A percentile compares a stretch with the other conserved stretches of the same genome.
Evolutionary conservation across 2,113 vertebrate species (phyloP).

Genomic region (Boulengeromyrus knoepffleri): DNA sequence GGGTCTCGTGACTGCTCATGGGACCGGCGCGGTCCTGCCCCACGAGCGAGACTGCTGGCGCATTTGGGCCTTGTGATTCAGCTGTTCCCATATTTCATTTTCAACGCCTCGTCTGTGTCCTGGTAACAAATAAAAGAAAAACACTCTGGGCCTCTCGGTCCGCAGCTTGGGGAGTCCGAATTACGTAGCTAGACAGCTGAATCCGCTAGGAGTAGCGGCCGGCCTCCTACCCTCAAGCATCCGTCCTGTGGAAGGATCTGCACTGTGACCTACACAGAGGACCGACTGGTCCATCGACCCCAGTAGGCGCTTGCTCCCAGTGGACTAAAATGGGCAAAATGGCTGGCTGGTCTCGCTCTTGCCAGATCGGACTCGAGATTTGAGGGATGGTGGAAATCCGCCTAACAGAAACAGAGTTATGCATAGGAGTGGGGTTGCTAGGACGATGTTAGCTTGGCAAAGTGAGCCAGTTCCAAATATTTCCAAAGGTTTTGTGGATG

Average conservation of each 20-base stretch:
- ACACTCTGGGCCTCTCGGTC: background rate
- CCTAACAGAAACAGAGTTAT: background rate
- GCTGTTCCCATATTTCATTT: background rate
- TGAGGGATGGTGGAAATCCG: background rate
- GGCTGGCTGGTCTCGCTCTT: slow-evolving; percentile 43
- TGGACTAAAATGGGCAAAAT: slow-evolving; percentile 39
- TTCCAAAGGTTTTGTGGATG: background rate
- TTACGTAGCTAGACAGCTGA: background rate
- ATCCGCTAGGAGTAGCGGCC: background rate
- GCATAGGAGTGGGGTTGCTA: no score
- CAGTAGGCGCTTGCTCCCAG: slow-evolving; percentile 20
- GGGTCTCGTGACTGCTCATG: background rate
- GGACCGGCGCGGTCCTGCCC: background rate
- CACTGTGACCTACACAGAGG: background rate
- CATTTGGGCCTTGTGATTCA: background rate
- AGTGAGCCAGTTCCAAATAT: background rate
- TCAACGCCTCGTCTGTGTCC: background rate
- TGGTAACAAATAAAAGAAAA: background rate
- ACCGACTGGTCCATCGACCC: background rate
- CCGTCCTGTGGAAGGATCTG: background rate
- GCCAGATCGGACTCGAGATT: slow-evolving; percentile 36
- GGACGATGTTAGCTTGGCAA: background rate
- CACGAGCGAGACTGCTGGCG: background rate
- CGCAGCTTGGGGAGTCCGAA: background rate
- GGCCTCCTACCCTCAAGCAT: background rate